Conservation (phyloP, 2,797 vertebrate species). For the Garrulus glandarius region DNA sequence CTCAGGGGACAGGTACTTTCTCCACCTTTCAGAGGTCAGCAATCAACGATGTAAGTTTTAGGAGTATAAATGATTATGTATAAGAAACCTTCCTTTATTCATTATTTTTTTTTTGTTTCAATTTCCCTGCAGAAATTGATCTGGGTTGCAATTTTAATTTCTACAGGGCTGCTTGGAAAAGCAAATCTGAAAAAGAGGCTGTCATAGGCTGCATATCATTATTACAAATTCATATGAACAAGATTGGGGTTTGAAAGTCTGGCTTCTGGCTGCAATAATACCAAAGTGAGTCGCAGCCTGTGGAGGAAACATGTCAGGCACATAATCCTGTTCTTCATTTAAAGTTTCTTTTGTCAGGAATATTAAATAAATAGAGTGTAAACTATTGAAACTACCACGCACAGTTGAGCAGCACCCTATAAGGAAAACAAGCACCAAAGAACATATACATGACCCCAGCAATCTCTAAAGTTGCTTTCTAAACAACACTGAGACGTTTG, state of each 20-base stretch:
- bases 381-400: background rate
- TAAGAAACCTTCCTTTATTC: background rate
- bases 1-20: slow-evolving; percentile 18
- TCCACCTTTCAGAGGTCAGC: background rate
- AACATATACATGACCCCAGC: background rate
- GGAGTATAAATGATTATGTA: background rate
- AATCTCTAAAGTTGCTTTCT: background rate
- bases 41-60: background rate
- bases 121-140: slow-evolving; percentile 42
- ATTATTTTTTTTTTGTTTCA: background rate
- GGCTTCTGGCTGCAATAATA: slow-evolving; percentile 19
- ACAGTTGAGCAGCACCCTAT: background rate
- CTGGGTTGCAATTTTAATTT: slow-evolving; percentile 36
- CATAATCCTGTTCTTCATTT: slow-evolving; percentile 32
- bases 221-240: background rate
- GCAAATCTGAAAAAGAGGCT: background rate
- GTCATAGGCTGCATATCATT: background rate
- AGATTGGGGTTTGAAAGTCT: background rate
- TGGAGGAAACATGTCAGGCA: background rate
- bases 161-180: background rate
- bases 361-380: slow-evolving; percentile 57
- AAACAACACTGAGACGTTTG: background rate
- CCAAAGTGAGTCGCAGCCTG: background rate
- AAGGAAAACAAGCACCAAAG: slow-evolving; percentile 40
- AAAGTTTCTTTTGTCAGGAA: slow-evolving; percentile 46